phyloP scores from a whole-genome alignment of 2,113 vertebrate genomes.

The Motacilla alba region DNA sequence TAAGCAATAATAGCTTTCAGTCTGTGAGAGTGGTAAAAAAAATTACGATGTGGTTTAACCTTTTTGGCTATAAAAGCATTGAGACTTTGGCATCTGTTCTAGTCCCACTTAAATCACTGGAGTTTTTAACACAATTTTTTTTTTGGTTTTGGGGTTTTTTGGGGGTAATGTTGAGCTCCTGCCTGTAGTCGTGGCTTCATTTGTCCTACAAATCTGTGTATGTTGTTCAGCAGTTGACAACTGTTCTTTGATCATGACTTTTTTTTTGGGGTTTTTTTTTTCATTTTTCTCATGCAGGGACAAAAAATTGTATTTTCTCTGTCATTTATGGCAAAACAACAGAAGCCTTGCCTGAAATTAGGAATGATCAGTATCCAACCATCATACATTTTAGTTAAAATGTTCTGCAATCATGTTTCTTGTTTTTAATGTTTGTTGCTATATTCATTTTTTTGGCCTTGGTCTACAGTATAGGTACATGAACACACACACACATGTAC shows the following conservation, averaged over 20 bases:
- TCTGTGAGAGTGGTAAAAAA: background rate
- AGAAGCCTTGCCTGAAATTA: background rate
- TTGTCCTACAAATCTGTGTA: background rate
- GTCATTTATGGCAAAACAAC: background rate
- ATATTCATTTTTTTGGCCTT: background rate
- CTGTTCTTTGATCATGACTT: fast-evolving
- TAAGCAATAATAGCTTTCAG: background rate
- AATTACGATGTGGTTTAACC: background rate
- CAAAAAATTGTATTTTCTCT: background rate
- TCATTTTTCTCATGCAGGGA: background rate
- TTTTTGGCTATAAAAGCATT: background rate
- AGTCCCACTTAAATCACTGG: background rate
- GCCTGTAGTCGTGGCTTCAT: background rate
- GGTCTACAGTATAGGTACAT: background rate
- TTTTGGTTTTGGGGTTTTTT: background rate
- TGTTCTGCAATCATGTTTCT: background rate
- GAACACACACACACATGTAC: background rate
- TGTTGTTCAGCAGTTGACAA: background rate
- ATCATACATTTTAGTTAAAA: background rate
- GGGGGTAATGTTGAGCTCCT: background rate
- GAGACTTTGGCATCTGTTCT: background rate
- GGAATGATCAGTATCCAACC: background rate
- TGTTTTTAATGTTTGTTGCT: background rate
- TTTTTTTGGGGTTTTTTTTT: background rate
- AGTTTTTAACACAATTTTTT: background rate